These are phyloP conservation scores for Drosophila cognata DNA, from an alignment of 2,888 invertebrate genomes.

Conservation along the genomic window DNA sequence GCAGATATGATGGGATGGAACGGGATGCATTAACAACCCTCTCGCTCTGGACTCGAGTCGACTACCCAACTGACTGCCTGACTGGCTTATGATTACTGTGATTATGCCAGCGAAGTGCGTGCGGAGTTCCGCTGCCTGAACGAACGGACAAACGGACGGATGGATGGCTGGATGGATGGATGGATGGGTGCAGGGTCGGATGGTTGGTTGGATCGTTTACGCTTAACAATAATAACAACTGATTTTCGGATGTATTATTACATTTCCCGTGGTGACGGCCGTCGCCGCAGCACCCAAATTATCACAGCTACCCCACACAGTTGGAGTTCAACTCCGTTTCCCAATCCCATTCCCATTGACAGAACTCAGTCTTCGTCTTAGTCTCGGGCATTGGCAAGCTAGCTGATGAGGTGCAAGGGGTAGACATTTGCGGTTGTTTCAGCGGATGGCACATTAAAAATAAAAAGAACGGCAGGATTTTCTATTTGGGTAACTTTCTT, in stretches of 20 bases:
- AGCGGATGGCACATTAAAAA: constrained; percentile 13
- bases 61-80: constrained; percentile 19
- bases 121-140: constrained; percentile 31
- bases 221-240: constrained; percentile 80
- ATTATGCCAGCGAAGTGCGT: constrained; percentile 71
- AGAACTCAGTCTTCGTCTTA: not conserved
- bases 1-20: constrained; percentile 5
- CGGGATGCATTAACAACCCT: constrained; percentile 50
- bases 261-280: constrained; percentile 73
- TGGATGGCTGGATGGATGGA: constrained; percentile 12
- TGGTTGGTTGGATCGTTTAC: constrained; percentile 64
- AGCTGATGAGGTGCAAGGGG: constrained; percentile 9
- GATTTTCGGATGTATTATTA: constrained; percentile 81
- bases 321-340: constrained; percentile 48
- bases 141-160: constrained; percentile 2
- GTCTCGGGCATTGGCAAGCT: not conserved
- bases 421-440: constrained; percentile 43
- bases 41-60: constrained; percentile 21
- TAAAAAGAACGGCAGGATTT: constrained; percentile 47
- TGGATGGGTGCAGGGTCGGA: constrained; percentile 25
- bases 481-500: constrained; percentile 37
- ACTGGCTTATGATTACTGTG: constrained; percentile 74
- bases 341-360: constrained; percentile 13
- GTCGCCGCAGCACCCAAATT: constrained; percentile 72
- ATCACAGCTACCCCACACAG: constrained; percentile 74